These are phyloP conservation scores for Acanthaster planci DNA, from an alignment of 35 echinoderm and acorn worm species.

Conservation along the genomic window DNA sequence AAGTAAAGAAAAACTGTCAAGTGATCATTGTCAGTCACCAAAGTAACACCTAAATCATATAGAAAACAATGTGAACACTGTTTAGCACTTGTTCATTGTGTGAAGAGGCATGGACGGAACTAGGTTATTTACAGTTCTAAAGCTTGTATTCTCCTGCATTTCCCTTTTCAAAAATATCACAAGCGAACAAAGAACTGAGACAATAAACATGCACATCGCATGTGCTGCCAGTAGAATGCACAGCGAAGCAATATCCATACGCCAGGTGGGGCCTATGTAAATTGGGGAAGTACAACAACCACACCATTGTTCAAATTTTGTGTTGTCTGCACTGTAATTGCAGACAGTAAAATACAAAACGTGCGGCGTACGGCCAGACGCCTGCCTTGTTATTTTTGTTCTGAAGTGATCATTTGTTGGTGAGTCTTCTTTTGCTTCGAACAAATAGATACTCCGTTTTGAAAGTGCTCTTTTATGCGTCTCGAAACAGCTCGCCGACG, in stretches of 20 bases:
- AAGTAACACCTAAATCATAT: neutral
- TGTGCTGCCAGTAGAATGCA: too few species aligned
- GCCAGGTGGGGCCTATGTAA: too few species aligned
- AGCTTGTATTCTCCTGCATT: too few species aligned
- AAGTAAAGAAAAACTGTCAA: neutral
- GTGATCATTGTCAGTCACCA: neutral
- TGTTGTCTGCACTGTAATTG: neutral
- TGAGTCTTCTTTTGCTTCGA: neutral
- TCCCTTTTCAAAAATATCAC: too few species aligned
- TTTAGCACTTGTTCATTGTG: too few species aligned
- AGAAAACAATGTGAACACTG: neutral
- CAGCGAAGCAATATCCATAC: too few species aligned
- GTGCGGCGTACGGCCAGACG: neutral
- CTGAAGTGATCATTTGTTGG: neutral
- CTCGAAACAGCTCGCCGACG: neutral
- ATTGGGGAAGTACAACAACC: neutral
- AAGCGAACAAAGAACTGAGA: too few species aligned
- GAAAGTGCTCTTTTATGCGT: neutral
- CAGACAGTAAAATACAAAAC: conserved; percentile 9
- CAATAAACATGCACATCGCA: too few species aligned
- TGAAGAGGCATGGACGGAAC: too few species aligned
- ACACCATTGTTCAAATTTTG: neutral
- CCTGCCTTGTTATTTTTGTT: neutral
- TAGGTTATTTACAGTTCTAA: too few species aligned
- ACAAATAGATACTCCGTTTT: neutral